phyloP scores from a whole-genome alignment of 2,797 vertebrate genomes.

The Erithacus rubecula region DNA sequence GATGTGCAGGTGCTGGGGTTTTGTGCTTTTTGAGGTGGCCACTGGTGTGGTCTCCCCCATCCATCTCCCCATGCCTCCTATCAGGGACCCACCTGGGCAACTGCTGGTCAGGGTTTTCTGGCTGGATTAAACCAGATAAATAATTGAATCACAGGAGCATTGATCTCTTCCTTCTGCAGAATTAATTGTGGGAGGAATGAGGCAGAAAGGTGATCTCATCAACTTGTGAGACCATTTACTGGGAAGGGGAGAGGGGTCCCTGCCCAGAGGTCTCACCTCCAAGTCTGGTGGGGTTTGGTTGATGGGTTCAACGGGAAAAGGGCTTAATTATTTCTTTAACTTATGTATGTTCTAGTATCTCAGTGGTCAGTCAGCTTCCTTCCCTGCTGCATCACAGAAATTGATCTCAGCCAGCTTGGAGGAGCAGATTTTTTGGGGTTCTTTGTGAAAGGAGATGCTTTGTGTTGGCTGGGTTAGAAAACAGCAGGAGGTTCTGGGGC shows the following conservation, averaged over 20 bases:
- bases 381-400: background rate
- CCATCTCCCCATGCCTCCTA: fast-evolving
- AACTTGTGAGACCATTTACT: background rate
- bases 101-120: background rate
- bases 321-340: background rate
- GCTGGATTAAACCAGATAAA: slow-evolving; percentile 12
- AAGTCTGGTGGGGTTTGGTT: background rate
- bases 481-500: background rate
- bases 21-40: background rate
- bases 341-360: background rate
- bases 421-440: background rate
- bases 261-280: background rate
- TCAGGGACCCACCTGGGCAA: background rate
- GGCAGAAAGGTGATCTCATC: slow-evolving; percentile 27
- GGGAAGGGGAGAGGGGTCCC: background rate
- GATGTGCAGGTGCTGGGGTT: background rate
- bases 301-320: slow-evolving; percentile 36
- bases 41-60: background rate
- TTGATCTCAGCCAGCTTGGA: background rate
- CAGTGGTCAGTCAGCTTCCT: slow-evolving; percentile 1
- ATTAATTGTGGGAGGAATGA: slow-evolving; percentile 10
- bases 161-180: slow-evolving; percentile 11
- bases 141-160: background rate
- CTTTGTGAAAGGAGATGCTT: background rate
- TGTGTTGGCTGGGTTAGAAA: background rate